These are phyloP conservation scores for Penaeus vannamei DNA, from an alignment of 1,140 invertebrate genomes.

Conservation along the genomic window DNA sequence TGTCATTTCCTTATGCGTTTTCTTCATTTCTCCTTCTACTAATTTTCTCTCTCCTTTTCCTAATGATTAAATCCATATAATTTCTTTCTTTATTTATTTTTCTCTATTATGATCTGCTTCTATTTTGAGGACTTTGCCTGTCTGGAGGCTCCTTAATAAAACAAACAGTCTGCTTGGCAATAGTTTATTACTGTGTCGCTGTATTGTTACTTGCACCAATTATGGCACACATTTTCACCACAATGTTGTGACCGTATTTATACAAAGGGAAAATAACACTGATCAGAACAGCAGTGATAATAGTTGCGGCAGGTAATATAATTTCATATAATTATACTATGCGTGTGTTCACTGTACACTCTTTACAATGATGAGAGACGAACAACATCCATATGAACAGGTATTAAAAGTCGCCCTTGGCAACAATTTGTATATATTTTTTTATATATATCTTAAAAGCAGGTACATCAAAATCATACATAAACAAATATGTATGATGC, in stretches of 20 bases:
- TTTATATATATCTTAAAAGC: constrained; percentile 61
- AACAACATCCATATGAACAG: constrained; percentile 64
- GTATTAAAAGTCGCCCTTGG: constrained; percentile 56
- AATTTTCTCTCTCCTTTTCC: too few relatives aligned
- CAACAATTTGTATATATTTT: constrained; percentile 58
- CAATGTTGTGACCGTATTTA: constrained; percentile 26
- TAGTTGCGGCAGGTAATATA: constrained; percentile 50
- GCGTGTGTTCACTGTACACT: constrained; percentile 56
- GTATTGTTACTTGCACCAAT: constrained; percentile 38
- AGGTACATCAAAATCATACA: constrained; percentile 65
- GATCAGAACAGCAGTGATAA: constrained; percentile 51
- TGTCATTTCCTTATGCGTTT: too few relatives aligned
- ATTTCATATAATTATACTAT: constrained; percentile 55
- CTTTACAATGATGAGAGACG: constrained; percentile 60
- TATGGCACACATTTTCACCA: constrained; percentile 42
- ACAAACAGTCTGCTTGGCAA: constrained; percentile 49
- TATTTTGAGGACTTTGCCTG: not conserved
- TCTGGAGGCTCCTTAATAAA: not conserved
- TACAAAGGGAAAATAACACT: constrained; percentile 36
- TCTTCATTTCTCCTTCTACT: too few relatives aligned
- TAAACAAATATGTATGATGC: constrained; percentile 62
- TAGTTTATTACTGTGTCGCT: constrained; percentile 55
- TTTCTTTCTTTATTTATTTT: too few relatives aligned
- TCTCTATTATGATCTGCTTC: too few relatives aligned
- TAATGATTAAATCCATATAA: too few relatives aligned